Evolutionary conservation across 2,888 invertebrate species (phyloP).

Genomic region (Lochmaea capreae): DNA sequence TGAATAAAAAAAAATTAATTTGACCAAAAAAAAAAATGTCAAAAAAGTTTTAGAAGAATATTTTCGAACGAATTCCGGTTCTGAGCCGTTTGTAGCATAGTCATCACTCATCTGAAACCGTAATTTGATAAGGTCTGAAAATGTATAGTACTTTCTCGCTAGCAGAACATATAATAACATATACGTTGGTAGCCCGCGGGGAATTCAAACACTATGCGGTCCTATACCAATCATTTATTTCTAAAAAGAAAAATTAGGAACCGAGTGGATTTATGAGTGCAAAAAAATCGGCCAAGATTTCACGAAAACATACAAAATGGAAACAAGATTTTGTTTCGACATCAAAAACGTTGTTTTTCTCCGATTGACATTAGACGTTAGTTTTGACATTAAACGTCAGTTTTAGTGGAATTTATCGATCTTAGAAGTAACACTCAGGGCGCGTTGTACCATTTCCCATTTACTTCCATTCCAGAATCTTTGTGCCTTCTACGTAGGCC

Average conservation of each 20-base stretch:
- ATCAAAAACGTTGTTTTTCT: background rate
- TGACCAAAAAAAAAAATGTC: too few relatives aligned
- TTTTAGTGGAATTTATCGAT: too few relatives aligned
- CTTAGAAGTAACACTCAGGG: too few relatives aligned
- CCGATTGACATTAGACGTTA: too few relatives aligned
- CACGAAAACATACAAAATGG: background rate
- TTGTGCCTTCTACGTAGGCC: too few relatives aligned
- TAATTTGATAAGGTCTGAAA: slow-evolving; percentile 51
- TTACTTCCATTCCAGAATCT: too few relatives aligned
- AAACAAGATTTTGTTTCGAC: background rate
- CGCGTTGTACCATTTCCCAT: too few relatives aligned
- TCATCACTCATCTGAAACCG: slow-evolving; percentile 44
- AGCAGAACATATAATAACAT: slow-evolving; percentile 52
- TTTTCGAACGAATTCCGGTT: background rate
- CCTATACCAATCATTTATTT: slow-evolving; percentile 44
- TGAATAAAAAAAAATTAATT: too few relatives aligned
- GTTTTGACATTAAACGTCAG: too few relatives aligned
- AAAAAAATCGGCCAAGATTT: slow-evolving; percentile 1
- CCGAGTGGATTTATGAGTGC: slow-evolving; percentile 18
- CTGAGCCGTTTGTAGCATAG: slow-evolving; percentile 14
- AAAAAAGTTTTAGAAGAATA: too few relatives aligned
- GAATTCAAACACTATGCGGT: slow-evolving; percentile 39
- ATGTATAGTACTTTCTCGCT: slow-evolving; percentile 37
- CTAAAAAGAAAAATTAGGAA: slow-evolving; percentile 39
- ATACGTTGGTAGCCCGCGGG: slow-evolving; percentile 45